phyloP scores from a whole-genome alignment of 2,113 vertebrate genomes.

The Picathartes gymnocephalus region DNA sequence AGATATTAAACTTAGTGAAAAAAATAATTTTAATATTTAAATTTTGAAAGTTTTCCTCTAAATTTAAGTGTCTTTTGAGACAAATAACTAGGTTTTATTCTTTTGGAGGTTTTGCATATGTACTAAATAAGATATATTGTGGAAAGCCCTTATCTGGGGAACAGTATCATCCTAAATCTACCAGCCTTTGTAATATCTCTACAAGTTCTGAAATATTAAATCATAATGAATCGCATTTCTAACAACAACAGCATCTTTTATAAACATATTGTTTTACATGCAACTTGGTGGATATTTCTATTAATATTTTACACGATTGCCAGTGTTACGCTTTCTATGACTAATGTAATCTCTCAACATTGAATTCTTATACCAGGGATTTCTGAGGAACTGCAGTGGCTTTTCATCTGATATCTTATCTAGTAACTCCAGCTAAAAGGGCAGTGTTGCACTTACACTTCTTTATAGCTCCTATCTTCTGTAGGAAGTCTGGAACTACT shows the following conservation, averaged over 20 bases:
- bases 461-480: slow-evolving; percentile 8
- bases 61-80: not conserved
- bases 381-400: not conserved
- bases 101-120: not conserved
- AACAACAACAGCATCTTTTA: not conserved
- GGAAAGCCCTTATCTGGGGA: not conserved
- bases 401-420: slow-evolving; percentile 11
- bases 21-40: not conserved
- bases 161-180: not conserved
- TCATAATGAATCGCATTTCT: not conserved
- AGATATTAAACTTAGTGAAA: not conserved
- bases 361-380: not conserved
- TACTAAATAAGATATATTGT: not conserved
- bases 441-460: not conserved
- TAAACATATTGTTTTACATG: not conserved
- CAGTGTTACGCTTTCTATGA: not conserved
- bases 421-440: slow-evolving; percentile 4
- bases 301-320: not conserved
- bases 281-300: not conserved
- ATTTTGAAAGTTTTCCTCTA: not conserved
- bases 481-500: slow-evolving; percentile 13
- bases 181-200: not conserved
- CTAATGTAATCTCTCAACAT: not conserved
- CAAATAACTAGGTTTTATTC: fast-evolving
- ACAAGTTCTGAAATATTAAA: not conserved